Evolutionary conservation across 2,888 invertebrate species (phyloP), one percentile per base, ranked within the genome.

Genomic region (Polyommatus iphigenia): DNA sequence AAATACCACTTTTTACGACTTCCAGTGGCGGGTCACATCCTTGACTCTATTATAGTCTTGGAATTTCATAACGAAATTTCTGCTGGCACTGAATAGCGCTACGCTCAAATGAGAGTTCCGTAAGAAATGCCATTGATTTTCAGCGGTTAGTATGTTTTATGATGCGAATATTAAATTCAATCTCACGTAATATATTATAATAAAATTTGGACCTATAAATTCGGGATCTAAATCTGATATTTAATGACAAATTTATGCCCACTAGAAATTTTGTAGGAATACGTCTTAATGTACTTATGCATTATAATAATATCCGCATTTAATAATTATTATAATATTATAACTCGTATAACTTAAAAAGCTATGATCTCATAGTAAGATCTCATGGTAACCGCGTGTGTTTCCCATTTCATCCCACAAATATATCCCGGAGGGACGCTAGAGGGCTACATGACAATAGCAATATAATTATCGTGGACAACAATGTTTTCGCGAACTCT

Each of bases 31-130:
- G 15, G 75, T 75, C 75, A 75, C 50, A 75, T 75, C 75, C 75
- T 75, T 32, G 54, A 54, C 75, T 75, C 75, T 75, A 75, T 75
- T 75, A 75, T 75, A 54, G 18, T 75, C 78, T 71, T 24, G 79
- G 79, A 79, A 79, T 79, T 79, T 79, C 79, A 79, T 79, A 78
- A 79, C 76, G 79, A 78, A 77, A 79, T 78, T 79, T 78, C 76
- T 75, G 24, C 50, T 54, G 75, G 50, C 50, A 75, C 75, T 54
- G 75, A 75, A 75, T 75, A 75, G 75, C 73, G 73, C 24, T 75
- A 75, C 54, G 54, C 50, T 75, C 54, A 75, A 75, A 75, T 75
- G 54, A 73, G 41, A 75, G 75, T 50, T 50, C 75, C 50, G 18
- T 54, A 50, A 54, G 75, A 50, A 75, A 75, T 75, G 54, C 50